These are phyloP conservation scores for Melinopterus prodromus DNA, from an alignment of 2,888 invertebrate genomes.

Conservation along the genomic window DNA sequence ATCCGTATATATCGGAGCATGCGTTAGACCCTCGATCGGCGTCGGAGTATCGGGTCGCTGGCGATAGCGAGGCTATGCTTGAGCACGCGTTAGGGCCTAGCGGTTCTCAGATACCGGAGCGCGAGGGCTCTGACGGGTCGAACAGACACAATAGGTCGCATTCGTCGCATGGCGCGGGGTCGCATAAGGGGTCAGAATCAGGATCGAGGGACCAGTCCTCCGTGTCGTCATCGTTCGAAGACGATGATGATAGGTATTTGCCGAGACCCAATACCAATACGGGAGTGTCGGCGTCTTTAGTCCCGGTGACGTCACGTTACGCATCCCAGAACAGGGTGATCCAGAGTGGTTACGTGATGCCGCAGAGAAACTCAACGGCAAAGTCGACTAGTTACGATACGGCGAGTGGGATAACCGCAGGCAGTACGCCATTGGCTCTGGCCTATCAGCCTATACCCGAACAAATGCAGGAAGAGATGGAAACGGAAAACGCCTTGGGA, in stretches of 20 bases:
- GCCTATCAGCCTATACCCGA: not conserved
- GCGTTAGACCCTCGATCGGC: no score
- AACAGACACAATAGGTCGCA: no score
- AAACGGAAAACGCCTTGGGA: not conserved
- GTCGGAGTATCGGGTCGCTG: no score
- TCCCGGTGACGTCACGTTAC: not conserved
- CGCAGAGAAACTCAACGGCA: not conserved
- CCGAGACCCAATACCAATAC: not conserved
- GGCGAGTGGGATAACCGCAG: not conserved
- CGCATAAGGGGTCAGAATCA: no score
- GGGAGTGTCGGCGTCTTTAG: not conserved
- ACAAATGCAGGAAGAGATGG: not conserved
- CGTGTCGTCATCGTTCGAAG: not conserved
- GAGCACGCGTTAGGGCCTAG: no score
- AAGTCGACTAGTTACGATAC: not conserved
- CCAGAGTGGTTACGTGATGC: not conserved
- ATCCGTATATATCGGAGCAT: no score
- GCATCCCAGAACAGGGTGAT: not conserved
- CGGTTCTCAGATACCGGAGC: no score
- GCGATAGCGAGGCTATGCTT: no score
- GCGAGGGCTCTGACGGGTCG: no score
- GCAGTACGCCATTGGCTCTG: not conserved
- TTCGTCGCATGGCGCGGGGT: no score
- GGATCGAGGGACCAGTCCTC: no score
- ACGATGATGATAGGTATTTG: not conserved